Evolutionary conservation across 2,888 invertebrate genomes (phyloP).

Genomic region (Heliconius aoede): DNA sequence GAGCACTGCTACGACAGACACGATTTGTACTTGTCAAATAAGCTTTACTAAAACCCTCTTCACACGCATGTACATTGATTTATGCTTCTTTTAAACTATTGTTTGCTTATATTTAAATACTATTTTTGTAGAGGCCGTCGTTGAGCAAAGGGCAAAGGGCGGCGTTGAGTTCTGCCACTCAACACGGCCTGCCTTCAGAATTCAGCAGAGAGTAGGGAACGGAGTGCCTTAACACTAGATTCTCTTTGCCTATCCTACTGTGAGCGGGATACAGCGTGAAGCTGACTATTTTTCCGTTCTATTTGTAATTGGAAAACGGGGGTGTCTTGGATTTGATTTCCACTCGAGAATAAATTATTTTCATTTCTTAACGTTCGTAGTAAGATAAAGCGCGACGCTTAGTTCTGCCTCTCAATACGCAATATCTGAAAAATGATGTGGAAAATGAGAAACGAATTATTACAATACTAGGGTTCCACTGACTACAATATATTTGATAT

Average conservation of each 20-base stretch:
- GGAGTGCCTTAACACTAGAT: no score
- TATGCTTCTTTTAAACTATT: slow-evolving; percentile 20
- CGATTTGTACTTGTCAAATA: slow-evolving; percentile 48
- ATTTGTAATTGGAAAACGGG: not conserved
- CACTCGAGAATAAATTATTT: not conserved
- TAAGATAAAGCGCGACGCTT: no score
- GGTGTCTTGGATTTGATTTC: not conserved
- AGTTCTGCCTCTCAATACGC: no score
- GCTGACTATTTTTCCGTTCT: slow-evolving; percentile 12
- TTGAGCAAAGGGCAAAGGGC: no score
- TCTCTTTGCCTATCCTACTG: no score
- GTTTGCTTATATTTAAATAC: slow-evolving; percentile 1
- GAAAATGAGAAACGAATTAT: not conserved
- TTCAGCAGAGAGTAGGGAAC: no score
- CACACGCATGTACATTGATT: slow-evolving; percentile 16
- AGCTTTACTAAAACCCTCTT: slow-evolving; percentile 39
- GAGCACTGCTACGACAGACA: slow-evolving; percentile 43
- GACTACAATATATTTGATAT: not conserved
- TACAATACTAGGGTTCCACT: not conserved
- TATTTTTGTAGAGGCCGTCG: no score
- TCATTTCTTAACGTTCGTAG: not conserved
- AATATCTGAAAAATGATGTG: not conserved
- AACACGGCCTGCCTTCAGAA: no score
- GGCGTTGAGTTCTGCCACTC: no score
- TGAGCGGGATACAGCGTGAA: no score